A percentile compares a stretch with the other conserved stretches of the same genome.
These are phyloP conservation scores for Alouatta palliata DNA, from an alignment of 2,113 vertebrate species.

Conservation along the genomic window DNA sequence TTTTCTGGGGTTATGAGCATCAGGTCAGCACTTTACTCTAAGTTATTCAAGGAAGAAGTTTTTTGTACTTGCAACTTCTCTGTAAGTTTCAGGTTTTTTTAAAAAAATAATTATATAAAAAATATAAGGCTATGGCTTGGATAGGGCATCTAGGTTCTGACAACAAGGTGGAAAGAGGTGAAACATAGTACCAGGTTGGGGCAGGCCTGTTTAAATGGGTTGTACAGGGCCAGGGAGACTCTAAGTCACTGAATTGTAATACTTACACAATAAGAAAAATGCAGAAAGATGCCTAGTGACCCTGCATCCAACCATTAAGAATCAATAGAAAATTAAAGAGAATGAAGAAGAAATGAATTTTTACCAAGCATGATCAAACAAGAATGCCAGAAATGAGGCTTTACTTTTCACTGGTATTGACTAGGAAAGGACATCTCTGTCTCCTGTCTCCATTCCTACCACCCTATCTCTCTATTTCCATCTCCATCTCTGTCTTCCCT, in stretches of 20 bases:
- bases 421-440: neutral
- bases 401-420: neutral
- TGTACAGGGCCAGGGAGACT: neutral
- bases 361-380: neutral
- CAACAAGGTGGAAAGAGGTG: neutral
- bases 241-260: neutral
- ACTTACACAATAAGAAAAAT: neutral
- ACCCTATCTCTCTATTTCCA: neutral
- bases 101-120: neutral
- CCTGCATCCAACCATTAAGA: neutral
- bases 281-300: neutral
- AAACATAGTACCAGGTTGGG: neutral
- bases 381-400: neutral
- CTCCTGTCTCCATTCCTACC: neutral
- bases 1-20: neutral
- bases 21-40: neutral
- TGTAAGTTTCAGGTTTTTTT: neutral
- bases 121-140: neutral
- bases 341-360: neutral
- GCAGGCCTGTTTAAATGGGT: neutral
- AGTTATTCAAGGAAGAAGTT: neutral
- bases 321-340: neutral
- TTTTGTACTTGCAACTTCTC: neutral
- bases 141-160: neutral
- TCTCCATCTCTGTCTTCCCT: neutral